Percentiles rank a stretch among this genome's conserved stretches.
phyloP scores from a whole-genome alignment of 2,797 vertebrate species.

The Ceyx erithaca region DNA sequence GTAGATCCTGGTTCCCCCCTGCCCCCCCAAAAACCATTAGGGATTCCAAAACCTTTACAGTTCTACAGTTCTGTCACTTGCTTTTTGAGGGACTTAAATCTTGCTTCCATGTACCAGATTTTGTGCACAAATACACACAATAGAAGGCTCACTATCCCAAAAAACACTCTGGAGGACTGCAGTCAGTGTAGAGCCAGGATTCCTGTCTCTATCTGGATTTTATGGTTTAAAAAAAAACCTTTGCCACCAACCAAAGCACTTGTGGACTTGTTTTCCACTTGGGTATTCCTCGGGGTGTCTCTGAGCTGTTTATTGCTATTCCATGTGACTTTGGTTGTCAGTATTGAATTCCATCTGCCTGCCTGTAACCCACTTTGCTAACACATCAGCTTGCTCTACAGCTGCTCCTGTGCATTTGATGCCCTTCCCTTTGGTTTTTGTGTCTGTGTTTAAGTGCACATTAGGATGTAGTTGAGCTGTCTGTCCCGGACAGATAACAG shows the following conservation, averaged over 20 bases:
- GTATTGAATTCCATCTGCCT: neutral
- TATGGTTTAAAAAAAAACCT: neutral
- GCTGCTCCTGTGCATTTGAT: conserved; percentile 10
- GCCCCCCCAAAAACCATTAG: neutral
- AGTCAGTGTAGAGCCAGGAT: neutral
- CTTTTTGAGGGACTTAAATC: neutral
- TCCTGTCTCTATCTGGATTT: neutral
- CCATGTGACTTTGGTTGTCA: conserved; percentile 16
- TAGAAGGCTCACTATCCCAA: neutral
- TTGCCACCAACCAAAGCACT: neutral
- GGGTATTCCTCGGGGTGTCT: neutral
- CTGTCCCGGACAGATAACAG: neutral
- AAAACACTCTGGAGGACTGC: neutral
- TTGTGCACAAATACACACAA: neutral
- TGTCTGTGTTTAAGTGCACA: neutral
- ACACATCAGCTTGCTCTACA: neutral
- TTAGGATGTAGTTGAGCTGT: conserved; percentile 8
- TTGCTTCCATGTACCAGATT: neutral
- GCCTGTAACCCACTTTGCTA: neutral
- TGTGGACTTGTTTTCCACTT: neutral
- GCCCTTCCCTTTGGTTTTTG: neutral
- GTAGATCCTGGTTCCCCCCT: no score
- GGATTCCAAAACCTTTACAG: neutral
- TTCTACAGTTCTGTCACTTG: neutral
- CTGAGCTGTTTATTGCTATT: neutral